These are phyloP conservation scores for Ochropacha duplaris DNA, from an alignment of 2,888 invertebrate species.

Conservation along the genomic window DNA sequence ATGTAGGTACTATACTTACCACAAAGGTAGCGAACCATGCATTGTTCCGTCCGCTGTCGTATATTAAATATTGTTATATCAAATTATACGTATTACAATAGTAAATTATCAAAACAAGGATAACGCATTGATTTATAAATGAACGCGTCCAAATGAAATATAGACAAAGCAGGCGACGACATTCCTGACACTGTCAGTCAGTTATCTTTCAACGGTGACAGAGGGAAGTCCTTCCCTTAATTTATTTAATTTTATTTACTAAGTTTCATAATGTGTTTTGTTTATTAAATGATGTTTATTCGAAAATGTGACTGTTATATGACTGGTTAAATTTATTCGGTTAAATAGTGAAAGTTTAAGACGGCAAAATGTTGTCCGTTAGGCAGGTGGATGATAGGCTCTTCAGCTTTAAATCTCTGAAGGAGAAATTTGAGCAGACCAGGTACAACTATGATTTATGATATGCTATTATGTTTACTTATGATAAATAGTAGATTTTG, in stretches of 20 bases:
- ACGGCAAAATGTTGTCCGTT: slow-evolving; percentile 60
- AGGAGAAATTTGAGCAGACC: slow-evolving; percentile 67
- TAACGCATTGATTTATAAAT: background rate
- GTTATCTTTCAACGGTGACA: slow-evolving; percentile 16
- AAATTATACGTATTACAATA: background rate
- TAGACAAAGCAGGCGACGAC: slow-evolving; percentile 10
- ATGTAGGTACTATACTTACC: background rate
- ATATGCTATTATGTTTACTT: background rate
- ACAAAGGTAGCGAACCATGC: background rate
- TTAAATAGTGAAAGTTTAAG: slow-evolving; percentile 22
- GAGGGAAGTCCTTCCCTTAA: background rate
- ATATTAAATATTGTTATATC: background rate
- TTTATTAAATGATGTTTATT: slow-evolving; percentile 2
- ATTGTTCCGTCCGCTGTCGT: background rate
- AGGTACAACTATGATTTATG: slow-evolving; percentile 47
- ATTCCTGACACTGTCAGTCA: slow-evolving; percentile 20
- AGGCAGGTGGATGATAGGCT: slow-evolving; percentile 61
- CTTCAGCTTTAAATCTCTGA: slow-evolving; percentile 67
- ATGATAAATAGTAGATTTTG: background rate
- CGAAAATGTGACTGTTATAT: background rate
- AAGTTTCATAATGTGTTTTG: background rate
- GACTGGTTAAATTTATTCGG: background rate
- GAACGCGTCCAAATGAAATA: background rate
- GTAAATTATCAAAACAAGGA: background rate
- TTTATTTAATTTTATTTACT: background rate